A percentile compares a stretch with the other conserved stretches of the same genome.
Evolutionary conservation across 2,888 invertebrate genomes (phyloP).

Genomic region (Cheilosia soror): DNA sequence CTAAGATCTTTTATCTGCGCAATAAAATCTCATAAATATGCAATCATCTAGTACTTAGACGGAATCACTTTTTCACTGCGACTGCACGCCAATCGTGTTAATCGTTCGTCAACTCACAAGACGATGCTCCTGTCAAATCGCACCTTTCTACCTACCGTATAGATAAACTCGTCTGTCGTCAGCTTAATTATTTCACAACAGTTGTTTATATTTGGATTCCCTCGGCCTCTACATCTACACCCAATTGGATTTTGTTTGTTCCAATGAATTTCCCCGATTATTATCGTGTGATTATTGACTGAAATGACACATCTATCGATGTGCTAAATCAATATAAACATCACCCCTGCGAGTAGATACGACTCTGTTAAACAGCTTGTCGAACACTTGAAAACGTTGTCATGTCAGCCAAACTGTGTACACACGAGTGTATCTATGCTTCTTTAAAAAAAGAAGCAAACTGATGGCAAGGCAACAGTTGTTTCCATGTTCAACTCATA

Average conservation of each 20-base stretch:
- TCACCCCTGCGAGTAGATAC: slow-evolving; percentile 7
- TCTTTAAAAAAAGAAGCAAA: not conserved
- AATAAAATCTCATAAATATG: not conserved
- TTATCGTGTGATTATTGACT: slow-evolving; percentile 56
- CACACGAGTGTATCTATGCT: not conserved
- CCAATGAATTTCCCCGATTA: slow-evolving; percentile 45
- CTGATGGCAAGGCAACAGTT: slow-evolving; percentile 23
- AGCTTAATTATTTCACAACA: slow-evolving; percentile 20
- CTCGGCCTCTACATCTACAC: too few species aligned
- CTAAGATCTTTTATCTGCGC: too few species aligned
- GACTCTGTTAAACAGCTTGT: slow-evolving; percentile 57
- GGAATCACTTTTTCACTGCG: not conserved
- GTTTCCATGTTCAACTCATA: slow-evolving; percentile 42
- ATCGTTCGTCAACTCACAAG: slow-evolving; percentile 5
- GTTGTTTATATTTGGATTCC: not conserved
- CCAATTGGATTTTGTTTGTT: slow-evolving; percentile 26
- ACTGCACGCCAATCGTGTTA: slow-evolving; percentile 12
- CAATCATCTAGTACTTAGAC: not conserved
- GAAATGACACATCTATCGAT: slow-evolving; percentile 60
- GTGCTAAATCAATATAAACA: slow-evolving; percentile 42
- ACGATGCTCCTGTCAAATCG: slow-evolving; percentile 17
- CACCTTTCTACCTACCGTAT: not conserved
- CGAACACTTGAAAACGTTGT: slow-evolving; percentile 53
- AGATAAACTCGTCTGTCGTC: not conserved
- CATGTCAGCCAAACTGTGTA: slow-evolving; percentile 7